Evolutionary conservation across 1,140 invertebrate species (phyloP).

Genomic region (Neelides sp.): DNA sequence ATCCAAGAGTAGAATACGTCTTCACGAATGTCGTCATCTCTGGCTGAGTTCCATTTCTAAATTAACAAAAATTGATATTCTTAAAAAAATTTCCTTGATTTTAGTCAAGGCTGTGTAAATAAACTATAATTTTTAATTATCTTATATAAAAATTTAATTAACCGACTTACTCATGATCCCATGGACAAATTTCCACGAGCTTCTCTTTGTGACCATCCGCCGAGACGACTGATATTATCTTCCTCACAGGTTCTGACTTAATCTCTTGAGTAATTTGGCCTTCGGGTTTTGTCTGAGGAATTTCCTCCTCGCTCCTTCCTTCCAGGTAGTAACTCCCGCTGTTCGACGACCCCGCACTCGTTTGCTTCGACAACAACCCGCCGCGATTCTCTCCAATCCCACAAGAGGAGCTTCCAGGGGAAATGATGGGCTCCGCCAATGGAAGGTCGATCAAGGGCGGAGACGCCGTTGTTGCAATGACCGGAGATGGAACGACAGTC

Average conservation of each 20-base stretch:
- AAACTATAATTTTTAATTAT: not conserved
- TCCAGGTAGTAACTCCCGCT: not conserved
- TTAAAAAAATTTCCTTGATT: constrained; percentile 8
- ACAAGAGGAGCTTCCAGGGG: not conserved
- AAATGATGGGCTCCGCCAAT: not conserved
- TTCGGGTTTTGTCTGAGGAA: not conserved
- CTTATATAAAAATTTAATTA: not conserved
- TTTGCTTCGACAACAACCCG: too few species aligned
- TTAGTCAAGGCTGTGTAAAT: constrained; percentile 5
- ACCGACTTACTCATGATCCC: constrained; percentile 31
- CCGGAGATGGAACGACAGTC: not conserved
- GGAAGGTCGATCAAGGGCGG: not conserved
- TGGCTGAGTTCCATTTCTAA: constrained; percentile 58
- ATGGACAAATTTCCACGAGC: constrained; percentile 24
- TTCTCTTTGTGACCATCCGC: constrained; percentile 4
- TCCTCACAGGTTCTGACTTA: not conserved
- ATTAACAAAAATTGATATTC: constrained; percentile 5
- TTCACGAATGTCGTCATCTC: constrained; percentile 72
- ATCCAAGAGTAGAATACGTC: constrained; percentile 76
- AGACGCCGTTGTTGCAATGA: constrained; percentile 1
- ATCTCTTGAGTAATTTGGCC: not conserved
- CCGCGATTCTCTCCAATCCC: too few species aligned
- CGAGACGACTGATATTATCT: not conserved
- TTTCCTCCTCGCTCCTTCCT: not conserved
- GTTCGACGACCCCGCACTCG: too few species aligned